Conservation (phyloP, 2,888 invertebrate species). For the Rhogogaster chlorosoma region DNA sequence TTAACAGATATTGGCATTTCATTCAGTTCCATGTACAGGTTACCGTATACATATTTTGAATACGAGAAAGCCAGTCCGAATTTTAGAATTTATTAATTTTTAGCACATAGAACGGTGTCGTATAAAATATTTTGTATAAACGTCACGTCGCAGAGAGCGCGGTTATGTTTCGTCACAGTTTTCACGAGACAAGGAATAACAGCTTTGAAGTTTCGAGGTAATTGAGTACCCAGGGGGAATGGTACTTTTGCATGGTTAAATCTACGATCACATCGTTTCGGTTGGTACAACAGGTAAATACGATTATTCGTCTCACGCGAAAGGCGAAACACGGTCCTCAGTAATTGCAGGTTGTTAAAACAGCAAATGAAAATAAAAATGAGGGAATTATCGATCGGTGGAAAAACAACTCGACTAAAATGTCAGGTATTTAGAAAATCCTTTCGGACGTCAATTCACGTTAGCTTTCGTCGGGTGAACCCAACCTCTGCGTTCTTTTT, state of each 20-base stretch:
- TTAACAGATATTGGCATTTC: neutral
- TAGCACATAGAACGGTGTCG: neutral
- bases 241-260: neutral
- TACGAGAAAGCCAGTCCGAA: neutral
- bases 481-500: neutral
- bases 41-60: neutral
- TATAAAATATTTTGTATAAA: conserved; percentile 5
- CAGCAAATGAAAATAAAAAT: neutral
- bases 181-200: neutral
- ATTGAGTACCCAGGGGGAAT: neutral
- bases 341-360: neutral
- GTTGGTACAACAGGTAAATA: conserved; percentile 19
- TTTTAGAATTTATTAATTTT: neutral
- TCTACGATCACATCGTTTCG: conserved; percentile 12
- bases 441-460: neutral
- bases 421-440: neutral
- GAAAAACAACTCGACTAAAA: neutral
- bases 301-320: conserved; percentile 13
- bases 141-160: neutral
- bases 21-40: neutral
- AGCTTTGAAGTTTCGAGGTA: neutral
- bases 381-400: neutral
- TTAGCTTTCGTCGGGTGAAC: conserved; percentile 12
- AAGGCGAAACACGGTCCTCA: neutral
- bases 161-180: neutral